Evolutionary conservation across 2,888 invertebrate species (phyloP).

Genomic region (Nasonia oneida): DNA sequence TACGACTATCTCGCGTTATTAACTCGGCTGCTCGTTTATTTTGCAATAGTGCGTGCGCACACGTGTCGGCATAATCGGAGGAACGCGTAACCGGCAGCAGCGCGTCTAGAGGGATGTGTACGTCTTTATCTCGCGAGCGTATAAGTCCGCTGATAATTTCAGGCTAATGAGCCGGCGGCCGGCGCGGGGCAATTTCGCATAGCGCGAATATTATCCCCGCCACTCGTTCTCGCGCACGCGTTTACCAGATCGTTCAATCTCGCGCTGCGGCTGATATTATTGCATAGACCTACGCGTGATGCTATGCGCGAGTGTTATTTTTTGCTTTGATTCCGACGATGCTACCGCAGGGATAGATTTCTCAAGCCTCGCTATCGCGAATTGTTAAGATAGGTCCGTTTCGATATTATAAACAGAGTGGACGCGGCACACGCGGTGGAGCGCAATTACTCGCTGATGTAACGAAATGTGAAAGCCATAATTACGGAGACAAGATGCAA

Average conservation of each 20-base stretch:
- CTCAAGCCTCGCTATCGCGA: not conserved
- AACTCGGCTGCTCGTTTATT: constrained; percentile 32
- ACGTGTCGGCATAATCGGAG: constrained; percentile 36
- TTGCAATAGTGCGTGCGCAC: not conserved
- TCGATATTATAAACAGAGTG: not conserved
- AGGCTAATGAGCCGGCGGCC: constrained; percentile 44
- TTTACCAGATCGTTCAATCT: constrained; percentile 50
- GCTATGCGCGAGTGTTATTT: not conserved
- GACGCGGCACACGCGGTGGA: not conserved
- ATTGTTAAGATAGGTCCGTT: constrained; percentile 6
- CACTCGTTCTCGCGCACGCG: not conserved
- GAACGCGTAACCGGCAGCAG: not conserved
- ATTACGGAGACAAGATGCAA: not conserved
- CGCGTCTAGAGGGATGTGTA: not conserved
- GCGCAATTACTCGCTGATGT: not conserved
- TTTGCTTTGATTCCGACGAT: constrained; percentile 16
- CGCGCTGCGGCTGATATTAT: constrained; percentile 19
- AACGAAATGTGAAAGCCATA: not conserved
- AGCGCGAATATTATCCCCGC: constrained; percentile 10
- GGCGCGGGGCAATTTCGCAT: constrained; percentile 25
- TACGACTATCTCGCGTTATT: constrained; percentile 44
- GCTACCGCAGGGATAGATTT: not conserved
- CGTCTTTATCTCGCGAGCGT: constrained; percentile 37
- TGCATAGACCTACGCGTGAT: constrained; percentile 33
- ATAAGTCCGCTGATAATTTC: constrained; percentile 43